Evolutionary conservation across 2,797 vertebrate genomes (phyloP).

Genomic region (Cuculus canorus): DNA sequence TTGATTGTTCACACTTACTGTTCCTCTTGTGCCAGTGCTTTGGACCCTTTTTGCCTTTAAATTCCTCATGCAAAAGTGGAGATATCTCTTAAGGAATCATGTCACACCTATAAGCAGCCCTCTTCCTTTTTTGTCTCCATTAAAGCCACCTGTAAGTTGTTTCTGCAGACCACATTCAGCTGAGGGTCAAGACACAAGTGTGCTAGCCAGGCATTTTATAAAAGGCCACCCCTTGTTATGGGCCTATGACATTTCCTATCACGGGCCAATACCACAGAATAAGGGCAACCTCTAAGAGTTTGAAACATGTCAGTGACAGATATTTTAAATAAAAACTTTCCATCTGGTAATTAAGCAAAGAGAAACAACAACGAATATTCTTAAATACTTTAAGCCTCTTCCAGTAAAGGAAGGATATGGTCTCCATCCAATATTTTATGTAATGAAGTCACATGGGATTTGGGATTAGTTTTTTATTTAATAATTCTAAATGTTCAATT

Average conservation of each 20-base stretch:
- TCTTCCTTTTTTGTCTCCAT: neutral
- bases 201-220: neutral
- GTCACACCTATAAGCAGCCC: neutral
- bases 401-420: neutral
- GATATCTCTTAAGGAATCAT: neutral
- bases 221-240: neutral
- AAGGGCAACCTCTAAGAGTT: neutral
- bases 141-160: neutral
- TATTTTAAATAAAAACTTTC: neutral
- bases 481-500: neutral
- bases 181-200: neutral
- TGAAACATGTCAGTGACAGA: neutral
- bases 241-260: neutral
- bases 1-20: accelerated
- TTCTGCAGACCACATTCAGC: neutral
- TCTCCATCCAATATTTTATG: neutral
- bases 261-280: neutral
- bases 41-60: neutral
- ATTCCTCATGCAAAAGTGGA: neutral
- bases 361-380: neutral
- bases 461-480: neutral
- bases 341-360: neutral
- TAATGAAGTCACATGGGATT: neutral
- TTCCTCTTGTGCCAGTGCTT: accelerated
- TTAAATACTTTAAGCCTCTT: neutral